Conservation (phyloP, 2,888 invertebrate species). For the Incurvaria masculella region DNA sequence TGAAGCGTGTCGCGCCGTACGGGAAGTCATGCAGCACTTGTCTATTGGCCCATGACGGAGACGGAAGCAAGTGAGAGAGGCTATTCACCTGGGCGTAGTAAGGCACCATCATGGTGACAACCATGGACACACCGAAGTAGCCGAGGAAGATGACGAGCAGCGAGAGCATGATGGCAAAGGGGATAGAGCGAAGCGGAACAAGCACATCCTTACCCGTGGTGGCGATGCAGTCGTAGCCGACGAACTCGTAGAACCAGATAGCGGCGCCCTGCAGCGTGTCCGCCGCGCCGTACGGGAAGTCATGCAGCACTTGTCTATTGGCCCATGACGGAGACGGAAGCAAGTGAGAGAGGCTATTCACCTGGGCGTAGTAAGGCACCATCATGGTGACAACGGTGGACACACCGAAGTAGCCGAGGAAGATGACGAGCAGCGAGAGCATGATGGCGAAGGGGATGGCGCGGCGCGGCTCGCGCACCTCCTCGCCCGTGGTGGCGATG, state of each 20-base stretch:
- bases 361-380: constrained; percentile 81
- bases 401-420: constrained; percentile 78
- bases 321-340: no score
- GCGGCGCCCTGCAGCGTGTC: constrained; percentile 80
- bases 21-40: no score
- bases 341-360: constrained; percentile 23
- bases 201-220: constrained; percentile 87
- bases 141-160: constrained; percentile 72
- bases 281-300: constrained; percentile 76
- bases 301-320: no score
- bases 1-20: constrained; percentile 80
- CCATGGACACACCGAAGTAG: constrained; percentile 81
- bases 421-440: constrained; percentile 70
- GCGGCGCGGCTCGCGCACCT: constrained; percentile 81
- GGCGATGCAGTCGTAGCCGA: constrained; percentile 88
- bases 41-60: no score
- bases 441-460: constrained; percentile 84
- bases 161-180: constrained; percentile 77
- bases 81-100: constrained; percentile 66
- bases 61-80: constrained; percentile 22
- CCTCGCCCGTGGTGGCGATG: constrained; percentile 82
- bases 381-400: constrained; percentile 88
- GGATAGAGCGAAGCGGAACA: constrained; percentile 80
- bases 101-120: constrained; percentile 90
- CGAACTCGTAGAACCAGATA: constrained; percentile 86